Percentiles rank a stretch among this genome's conserved stretches.
phyloP scores from a whole-genome alignment of 2,113 vertebrate species.

The Cichladusa arquata region DNA sequence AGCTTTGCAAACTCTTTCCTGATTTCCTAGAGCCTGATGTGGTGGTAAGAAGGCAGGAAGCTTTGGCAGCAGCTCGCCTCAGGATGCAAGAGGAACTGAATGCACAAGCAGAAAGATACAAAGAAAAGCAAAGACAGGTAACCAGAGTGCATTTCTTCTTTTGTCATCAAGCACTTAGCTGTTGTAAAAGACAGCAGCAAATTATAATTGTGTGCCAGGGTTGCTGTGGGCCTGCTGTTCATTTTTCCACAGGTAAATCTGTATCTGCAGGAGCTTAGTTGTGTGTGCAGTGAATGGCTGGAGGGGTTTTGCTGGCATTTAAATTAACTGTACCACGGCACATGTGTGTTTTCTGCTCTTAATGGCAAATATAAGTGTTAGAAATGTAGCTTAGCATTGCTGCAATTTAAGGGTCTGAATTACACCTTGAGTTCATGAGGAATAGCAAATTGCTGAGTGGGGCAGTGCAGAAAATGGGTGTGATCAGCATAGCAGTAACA shows the following conservation, averaged over 20 bases:
- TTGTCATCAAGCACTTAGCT: neutral
- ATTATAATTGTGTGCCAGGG: neutral
- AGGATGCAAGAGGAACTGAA: conserved; percentile 91
- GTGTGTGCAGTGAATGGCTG: neutral
- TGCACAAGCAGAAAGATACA: conserved; percentile 83
- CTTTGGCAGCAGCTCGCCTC: conserved; percentile 82
- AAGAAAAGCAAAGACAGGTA: conserved; percentile 87
- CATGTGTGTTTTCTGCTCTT: neutral
- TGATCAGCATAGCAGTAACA: neutral
- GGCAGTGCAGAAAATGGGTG: neutral
- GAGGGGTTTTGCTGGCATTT: neutral
- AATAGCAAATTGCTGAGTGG: neutral
- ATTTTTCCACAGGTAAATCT: neutral
- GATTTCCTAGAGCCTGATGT: conserved; percentile 70
- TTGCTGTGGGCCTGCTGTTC: neutral
- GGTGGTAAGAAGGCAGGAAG: conserved; percentile 84
- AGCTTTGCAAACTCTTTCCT: neutral
- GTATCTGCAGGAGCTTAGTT: neutral
- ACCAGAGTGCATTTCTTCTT: neutral
- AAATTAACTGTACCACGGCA: neutral
- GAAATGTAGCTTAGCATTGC: neutral
- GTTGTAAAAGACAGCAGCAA: neutral
- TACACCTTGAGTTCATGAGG: neutral
- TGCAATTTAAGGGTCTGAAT: neutral
- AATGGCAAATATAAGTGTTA: neutral